Percentiles rank a stretch among this genome's conserved stretches.
Conservation (phyloP, 2,888 invertebrate genomes). For the Drosophila robusta region DNA sequence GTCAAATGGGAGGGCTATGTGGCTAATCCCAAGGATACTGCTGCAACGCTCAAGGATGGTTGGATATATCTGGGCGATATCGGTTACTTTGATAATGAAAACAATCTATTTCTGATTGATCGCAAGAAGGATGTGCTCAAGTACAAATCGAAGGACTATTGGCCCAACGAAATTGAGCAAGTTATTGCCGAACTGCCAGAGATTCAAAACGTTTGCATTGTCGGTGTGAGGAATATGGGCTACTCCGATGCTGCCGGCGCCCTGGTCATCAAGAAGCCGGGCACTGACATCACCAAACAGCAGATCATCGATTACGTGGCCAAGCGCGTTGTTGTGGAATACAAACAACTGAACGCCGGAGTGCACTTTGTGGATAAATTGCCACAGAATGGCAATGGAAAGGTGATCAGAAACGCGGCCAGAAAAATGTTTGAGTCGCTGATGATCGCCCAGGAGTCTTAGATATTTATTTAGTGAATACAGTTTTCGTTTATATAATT, state of each 20-base stretch:
- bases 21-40: constrained; percentile 63
- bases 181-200: constrained; percentile 71
- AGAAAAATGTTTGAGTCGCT: constrained; percentile 53
- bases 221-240: constrained; percentile 69
- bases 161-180: constrained; percentile 77
- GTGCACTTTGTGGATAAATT: constrained; percentile 70
- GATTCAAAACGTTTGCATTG: constrained; percentile 74
- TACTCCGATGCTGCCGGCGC: constrained; percentile 77
- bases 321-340: constrained; percentile 53
- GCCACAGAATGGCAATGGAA: constrained; percentile 74
- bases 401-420: constrained; percentile 58
- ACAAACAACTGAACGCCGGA: constrained; percentile 78
- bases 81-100: constrained; percentile 80
- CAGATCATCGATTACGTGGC: constrained; percentile 60
- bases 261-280: constrained; percentile 60
- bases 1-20: constrained; percentile 78
- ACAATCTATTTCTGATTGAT: constrained; percentile 73
- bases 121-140: constrained; percentile 82
- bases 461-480: neutral
- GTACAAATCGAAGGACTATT: constrained; percentile 74
- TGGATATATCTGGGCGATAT: constrained; percentile 82
- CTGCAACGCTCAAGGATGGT: constrained; percentile 57
- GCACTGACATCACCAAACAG: constrained; percentile 50
- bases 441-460: constrained; percentile 10
- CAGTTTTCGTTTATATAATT: neutral